phyloP scores from a whole-genome alignment of 1,140 invertebrate species.

The Drosophila aff. region DNA sequence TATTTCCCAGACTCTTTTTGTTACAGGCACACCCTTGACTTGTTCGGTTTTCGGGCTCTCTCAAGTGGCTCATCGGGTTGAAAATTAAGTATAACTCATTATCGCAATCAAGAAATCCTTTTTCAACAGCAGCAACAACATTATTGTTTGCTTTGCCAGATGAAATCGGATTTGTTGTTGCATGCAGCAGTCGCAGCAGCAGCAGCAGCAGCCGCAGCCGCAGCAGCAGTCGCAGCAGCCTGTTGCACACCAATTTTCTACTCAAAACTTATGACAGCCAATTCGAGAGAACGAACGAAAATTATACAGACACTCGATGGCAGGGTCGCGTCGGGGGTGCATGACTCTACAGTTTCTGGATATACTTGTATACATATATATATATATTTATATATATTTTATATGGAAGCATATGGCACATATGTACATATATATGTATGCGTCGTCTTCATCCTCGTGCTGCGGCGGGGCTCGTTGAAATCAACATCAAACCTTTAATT shows the following conservation, averaged over 20 bases:
- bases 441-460: constrained; percentile 25
- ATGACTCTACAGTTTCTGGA: constrained; percentile 67
- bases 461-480: constrained; percentile 70
- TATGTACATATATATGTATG: constrained; percentile 20
- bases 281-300: constrained; percentile 81
- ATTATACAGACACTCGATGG: constrained; percentile 74
- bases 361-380: neutral
- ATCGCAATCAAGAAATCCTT: constrained; percentile 82
- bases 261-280: constrained; percentile 83
- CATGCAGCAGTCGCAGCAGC: constrained; percentile 6
- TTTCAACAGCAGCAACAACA: constrained; percentile 40
- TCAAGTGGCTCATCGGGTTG: constrained; percentile 43
- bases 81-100: constrained; percentile 82
- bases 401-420: constrained; percentile 1
- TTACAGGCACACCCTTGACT: neutral
- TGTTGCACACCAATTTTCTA: constrained; percentile 82
- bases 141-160: constrained; percentile 25
- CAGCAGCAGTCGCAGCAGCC: constrained; percentile 7
- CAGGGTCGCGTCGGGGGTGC: constrained; percentile 4
- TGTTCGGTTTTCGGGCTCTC: constrained; percentile 3
- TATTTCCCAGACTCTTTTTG: constrained; percentile 1
- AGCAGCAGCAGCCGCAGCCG: neutral
- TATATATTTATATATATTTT: constrained; percentile 20
- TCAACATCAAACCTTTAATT: constrained; percentile 84
- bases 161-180: constrained; percentile 53